Percentiles rank a stretch among this genome's conserved stretches.
phyloP scores from a whole-genome alignment of 2,888 invertebrate species.

The Adineta ricciae region DNA sequence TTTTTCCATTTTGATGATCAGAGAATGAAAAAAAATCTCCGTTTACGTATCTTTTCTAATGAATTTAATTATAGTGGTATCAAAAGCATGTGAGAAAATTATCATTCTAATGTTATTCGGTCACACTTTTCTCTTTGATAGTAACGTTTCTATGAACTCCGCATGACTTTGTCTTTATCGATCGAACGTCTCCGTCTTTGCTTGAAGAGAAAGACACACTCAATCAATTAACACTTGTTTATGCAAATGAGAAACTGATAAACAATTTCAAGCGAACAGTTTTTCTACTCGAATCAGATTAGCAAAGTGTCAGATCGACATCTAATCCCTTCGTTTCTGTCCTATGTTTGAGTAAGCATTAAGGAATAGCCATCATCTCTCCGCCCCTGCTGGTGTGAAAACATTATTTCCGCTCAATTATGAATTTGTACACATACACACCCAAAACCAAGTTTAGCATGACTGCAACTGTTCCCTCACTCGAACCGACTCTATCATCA shows the following conservation, averaged over 20 bases:
- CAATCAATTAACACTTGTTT: slow-evolving; percentile 8
- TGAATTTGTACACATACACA: neutral
- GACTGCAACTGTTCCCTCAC: neutral
- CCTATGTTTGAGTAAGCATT: slow-evolving; percentile 12
- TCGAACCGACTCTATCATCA: neutral
- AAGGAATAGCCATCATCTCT: slow-evolving; percentile 1
- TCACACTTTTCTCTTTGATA: neutral
- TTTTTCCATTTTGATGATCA: neutral
- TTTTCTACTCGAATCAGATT: neutral
- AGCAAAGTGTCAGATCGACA: neutral
- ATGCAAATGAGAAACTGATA: neutral
- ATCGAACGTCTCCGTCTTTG: neutral
- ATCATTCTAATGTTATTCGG: neutral
- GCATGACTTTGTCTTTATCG: neutral
- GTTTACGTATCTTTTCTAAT: neutral
- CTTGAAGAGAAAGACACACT: neutral
- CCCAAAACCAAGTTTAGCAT: neutral
- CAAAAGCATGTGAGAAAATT: neutral
- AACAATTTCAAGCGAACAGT: neutral
- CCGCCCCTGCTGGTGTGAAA: slow-evolving; percentile 18
- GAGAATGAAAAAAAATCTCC: neutral
- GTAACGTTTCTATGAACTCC: neutral
- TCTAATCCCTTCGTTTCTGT: neutral
- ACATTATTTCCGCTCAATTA: slow-evolving; percentile 24
- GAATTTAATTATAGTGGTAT: slow-evolving; percentile 2